Evolutionary conservation across 2,888 invertebrate genomes (phyloP).

Genomic region (Dasysyrphus tricinctus): DNA sequence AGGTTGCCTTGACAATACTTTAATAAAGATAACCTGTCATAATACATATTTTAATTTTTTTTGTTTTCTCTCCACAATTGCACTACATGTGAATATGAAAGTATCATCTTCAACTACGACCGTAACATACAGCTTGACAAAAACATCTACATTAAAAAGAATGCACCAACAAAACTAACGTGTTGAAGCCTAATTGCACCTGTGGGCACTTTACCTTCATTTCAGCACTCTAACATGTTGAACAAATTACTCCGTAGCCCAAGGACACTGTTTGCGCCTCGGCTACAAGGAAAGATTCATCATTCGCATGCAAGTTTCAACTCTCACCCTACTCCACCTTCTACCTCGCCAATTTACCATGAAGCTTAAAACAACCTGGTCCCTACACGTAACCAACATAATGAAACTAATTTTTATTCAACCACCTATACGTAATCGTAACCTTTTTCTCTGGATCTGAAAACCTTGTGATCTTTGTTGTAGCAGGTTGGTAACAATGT

Average conservation of each 20-base stretch:
- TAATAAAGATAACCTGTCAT: neutral
- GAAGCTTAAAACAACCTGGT: constrained; percentile 31
- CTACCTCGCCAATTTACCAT: constrained; percentile 4
- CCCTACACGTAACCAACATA: constrained; percentile 53
- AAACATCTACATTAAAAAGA: constrained; percentile 49
- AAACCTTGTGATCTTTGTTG: constrained; percentile 3
- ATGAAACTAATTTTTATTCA: constrained; percentile 63
- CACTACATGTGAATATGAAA: neutral
- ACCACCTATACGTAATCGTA: constrained; percentile 26
- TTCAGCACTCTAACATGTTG: constrained; percentile 47
- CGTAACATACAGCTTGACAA: constrained; percentile 17
- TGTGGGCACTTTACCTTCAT: constrained; percentile 67
- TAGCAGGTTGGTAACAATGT: neutral
- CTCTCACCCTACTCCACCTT: constrained; percentile 12
- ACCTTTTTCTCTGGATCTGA: constrained; percentile 3
- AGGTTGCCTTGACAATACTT: constrained; percentile 5
- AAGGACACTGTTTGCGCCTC: constrained; percentile 55
- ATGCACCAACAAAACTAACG: constrained; percentile 49
- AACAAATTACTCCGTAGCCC: constrained; percentile 52
- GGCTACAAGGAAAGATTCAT: constrained; percentile 28
- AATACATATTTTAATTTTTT: too few species aligned
- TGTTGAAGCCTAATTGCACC: constrained; percentile 63
- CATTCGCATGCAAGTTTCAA: constrained; percentile 31
- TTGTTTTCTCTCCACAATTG: neutral
- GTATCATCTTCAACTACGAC: constrained; percentile 7